phyloP scores from a whole-genome alignment of 1,140 invertebrate species.

The Panagrolaimus sp. region DNA sequence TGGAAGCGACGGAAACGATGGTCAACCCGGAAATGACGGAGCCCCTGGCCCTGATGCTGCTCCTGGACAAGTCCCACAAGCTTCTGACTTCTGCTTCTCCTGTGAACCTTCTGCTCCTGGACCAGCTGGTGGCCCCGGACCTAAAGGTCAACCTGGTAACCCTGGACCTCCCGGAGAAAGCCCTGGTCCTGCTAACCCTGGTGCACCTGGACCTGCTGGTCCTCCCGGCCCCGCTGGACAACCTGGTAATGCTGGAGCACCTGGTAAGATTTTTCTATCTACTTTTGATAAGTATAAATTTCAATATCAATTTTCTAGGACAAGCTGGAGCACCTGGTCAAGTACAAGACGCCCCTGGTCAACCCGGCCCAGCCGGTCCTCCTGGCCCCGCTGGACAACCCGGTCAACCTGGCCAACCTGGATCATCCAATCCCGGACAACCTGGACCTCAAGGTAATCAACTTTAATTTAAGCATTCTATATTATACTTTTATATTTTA shows the following conservation, averaged over 20 bases:
- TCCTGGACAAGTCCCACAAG: background rate
- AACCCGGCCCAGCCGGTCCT: constrained; percentile 12
- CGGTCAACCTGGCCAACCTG: constrained; percentile 11
- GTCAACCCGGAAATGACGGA: constrained; percentile 19
- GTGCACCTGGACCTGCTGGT: constrained; percentile 2
- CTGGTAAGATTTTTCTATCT: too few species aligned
- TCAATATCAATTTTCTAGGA: too few species aligned
- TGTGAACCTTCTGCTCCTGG: background rate
- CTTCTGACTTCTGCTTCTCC: constrained; percentile 2
- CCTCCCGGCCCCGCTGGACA: constrained; percentile 1
- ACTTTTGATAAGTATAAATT: too few species aligned
- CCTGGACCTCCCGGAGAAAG: constrained; percentile 9
- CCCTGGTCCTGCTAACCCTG: background rate
- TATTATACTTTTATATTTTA: too few species aligned
- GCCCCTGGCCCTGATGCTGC: background rate
- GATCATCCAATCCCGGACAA: too few species aligned
- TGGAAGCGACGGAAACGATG: constrained; percentile 15
- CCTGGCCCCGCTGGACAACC: constrained; percentile 11
- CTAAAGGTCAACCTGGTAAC: background rate
- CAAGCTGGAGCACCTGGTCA: constrained; percentile 7
- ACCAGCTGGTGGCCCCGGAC: constrained; percentile 4
- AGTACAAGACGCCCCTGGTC: background rate
- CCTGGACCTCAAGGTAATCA: too few species aligned
- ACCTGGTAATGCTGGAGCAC: constrained; percentile 1
- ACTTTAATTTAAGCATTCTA: too few species aligned